Conservation (phyloP, 1,140 invertebrate species). For the Leptopilina boulardi region DNA sequence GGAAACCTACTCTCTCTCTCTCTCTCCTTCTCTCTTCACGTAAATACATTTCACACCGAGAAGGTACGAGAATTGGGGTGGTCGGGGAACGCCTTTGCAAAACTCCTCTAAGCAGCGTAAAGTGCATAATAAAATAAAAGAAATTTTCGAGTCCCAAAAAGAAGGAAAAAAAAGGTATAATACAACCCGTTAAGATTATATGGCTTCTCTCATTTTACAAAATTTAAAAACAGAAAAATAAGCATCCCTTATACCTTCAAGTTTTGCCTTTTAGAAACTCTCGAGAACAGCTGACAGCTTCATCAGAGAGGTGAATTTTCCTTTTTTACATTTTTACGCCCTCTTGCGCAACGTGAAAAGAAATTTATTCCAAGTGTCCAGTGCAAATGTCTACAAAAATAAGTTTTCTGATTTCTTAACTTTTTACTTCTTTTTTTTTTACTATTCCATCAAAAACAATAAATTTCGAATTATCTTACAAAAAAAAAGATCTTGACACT, state of each 20-base stretch:
- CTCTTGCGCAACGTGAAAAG: not conserved
- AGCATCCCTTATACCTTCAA: not conserved
- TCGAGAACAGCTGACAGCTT: conserved; percentile 11
- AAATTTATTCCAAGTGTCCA: too few relatives aligned
- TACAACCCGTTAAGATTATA: not conserved
- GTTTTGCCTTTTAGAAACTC: not conserved
- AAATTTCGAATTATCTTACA: too few relatives aligned
- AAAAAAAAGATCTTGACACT: too few relatives aligned
- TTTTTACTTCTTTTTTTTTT: too few relatives aligned
- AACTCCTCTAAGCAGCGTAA: conserved; percentile 2
- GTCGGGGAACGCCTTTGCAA: not conserved
- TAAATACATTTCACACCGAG: conserved; percentile 21
- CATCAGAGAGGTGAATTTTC: not conserved
- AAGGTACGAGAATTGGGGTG: conserved; percentile 4
- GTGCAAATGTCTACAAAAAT: too few relatives aligned
- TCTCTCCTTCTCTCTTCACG: conserved; percentile 28
- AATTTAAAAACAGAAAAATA: conserved; percentile 4
- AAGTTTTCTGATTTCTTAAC: too few relatives aligned
- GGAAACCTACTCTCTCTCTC: not conserved
- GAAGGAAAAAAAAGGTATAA: not conserved
- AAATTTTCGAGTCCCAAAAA: not conserved
- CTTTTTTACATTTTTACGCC: not conserved
- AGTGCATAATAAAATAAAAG: not conserved
- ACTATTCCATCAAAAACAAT: too few relatives aligned
- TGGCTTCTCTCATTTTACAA: conserved; percentile 1